These are phyloP conservation scores for Rhinoptilus africanus DNA, from an alignment of 2,113 vertebrate genomes.

Conservation along the genomic window DNA sequence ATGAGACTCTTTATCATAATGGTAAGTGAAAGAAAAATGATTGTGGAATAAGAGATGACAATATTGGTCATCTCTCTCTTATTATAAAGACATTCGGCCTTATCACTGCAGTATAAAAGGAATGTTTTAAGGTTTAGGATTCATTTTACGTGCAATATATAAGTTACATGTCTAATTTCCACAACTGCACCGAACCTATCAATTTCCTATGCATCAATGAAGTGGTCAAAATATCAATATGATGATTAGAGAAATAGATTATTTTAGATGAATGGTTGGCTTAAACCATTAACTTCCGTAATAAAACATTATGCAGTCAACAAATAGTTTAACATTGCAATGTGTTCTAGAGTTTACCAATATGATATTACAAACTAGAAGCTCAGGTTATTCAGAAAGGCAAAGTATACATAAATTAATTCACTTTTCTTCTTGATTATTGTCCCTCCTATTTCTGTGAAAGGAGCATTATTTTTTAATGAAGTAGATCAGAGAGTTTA, in stretches of 20 bases:
- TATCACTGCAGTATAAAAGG: conserved; percentile 40
- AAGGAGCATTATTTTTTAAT: neutral
- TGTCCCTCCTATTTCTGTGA: neutral
- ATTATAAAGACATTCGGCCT: conserved; percentile 47
- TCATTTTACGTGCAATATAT: conserved; percentile 44
- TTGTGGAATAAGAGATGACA: neutral
- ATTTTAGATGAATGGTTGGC: neutral
- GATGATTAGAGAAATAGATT: neutral
- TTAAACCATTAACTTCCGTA: neutral
- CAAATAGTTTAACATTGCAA: neutral
- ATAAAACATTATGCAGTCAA: neutral
- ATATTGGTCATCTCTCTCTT: conserved; percentile 33
- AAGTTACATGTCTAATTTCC: conserved; percentile 32
- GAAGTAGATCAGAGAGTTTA: neutral
- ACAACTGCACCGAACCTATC: conserved; percentile 6
- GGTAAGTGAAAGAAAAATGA: conserved; percentile 6
- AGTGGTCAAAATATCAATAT: conserved; percentile 17
- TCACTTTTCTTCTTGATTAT: neutral
- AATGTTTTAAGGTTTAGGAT: conserved; percentile 41
- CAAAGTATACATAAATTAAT: neutral
- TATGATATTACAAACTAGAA: neutral
- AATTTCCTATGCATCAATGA: neutral
- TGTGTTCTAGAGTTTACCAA: neutral
- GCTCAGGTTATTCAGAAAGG: neutral
- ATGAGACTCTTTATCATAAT: neutral